phyloP scores from a whole-genome alignment of 2,113 vertebrate genomes.

The Epinephelus moara region DNA sequence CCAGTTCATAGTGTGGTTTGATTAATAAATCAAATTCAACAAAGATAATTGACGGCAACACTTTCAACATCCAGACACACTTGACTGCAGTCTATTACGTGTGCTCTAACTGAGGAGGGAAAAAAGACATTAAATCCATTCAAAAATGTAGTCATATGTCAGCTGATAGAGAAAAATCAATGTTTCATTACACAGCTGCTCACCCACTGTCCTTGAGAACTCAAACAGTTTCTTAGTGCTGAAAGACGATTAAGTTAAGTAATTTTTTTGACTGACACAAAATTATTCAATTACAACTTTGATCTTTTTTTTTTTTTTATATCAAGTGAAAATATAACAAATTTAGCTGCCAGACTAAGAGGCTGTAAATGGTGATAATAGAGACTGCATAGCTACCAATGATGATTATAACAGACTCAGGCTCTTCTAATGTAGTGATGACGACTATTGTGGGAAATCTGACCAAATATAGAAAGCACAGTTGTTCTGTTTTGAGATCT shows the following conservation, averaged over 20 bases:
- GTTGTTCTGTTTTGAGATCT: too few relatives aligned
- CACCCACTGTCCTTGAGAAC: neutral
- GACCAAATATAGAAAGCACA: too few relatives aligned
- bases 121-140: neutral
- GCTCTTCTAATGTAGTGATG: too few relatives aligned
- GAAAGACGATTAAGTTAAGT: neutral
- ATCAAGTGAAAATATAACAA: neutral
- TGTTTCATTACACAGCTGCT: conserved; percentile 6
- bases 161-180: neutral
- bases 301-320: neutral
- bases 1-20: neutral
- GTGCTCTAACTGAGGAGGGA: neutral
- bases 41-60: neutral
- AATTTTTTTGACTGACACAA: neutral
- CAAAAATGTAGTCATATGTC: neutral
- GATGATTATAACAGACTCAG: too few relatives aligned
- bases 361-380: too few relatives aligned
- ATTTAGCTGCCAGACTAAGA: neutral
- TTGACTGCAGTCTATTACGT: neutral
- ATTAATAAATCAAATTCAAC: neutral
- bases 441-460: too few relatives aligned
- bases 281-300: neutral
- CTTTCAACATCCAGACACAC: neutral
- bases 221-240: neutral
- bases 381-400: too few relatives aligned